Base-by-base conservation (phyloP, 2,797 vertebrate species). In the Liparis tanakae region DNA sequence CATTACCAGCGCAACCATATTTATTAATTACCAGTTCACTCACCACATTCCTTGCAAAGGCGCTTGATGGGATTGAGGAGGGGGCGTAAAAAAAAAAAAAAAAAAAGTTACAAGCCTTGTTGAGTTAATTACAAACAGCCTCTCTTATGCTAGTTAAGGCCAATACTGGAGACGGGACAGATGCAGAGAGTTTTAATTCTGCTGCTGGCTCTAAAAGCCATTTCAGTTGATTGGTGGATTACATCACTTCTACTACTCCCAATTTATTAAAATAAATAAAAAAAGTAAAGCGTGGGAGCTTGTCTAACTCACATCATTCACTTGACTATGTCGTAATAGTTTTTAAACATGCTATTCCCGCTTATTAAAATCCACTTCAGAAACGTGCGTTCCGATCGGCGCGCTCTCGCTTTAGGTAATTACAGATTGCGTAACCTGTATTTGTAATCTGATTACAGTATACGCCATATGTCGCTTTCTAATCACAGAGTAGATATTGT, bases 161-260 rank as follows among this genome's bases (percentile, higher is more conserved):
- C 90, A 87, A 86, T 78, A 87, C 74, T 78, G 77, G 59, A 84
- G 79, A 80, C 87, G 74, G 85, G 74, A 63, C 81, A 74, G 78
- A 85, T 89, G 88, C 79, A 92, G 74, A 79, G 81, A 74, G 76
- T 80, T 82, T 95, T 91, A 90, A 95, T 95, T 95, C 93, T 91
- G 92, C 93, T 94, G 91, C 95, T 94, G 93, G 93, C 90, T 94
- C 88, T 87, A 91, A 94, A 95, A 95, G 93, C 93, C 94, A 94
- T 94, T 95, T n/a, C 88, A 93, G 93, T 94, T 94, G 93, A 94
- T 91, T 92, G 67, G 92, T 93, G 93, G 93, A 94, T 95, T 95
- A 91, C 94, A 94, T 94, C 92, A 92, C 89, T 89, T 92, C 94
- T 94, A 93, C 94, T 90, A 88, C 92, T 94, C 93, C 94, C 95